phyloP scores from a whole-genome alignment of 2,113 vertebrate genomes.

The Varanus salvator region DNA sequence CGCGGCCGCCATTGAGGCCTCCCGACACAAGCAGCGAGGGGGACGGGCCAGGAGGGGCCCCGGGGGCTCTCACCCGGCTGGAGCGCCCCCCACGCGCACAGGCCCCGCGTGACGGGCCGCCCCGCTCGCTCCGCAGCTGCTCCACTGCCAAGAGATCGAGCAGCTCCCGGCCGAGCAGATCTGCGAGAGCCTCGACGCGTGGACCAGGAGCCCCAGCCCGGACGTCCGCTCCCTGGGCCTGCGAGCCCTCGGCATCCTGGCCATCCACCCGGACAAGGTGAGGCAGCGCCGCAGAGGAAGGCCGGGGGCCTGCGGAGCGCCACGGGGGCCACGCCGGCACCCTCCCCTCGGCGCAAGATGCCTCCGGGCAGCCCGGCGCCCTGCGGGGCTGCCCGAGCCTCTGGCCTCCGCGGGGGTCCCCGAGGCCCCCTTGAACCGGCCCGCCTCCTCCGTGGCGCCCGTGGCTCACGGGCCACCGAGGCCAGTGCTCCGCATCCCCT shows the following conservation, averaged over 20 bases:
- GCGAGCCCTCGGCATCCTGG: slow-evolving; percentile 22
- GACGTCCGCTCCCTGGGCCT: slow-evolving; percentile 13
- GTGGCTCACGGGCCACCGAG: neutral
- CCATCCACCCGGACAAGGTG: slow-evolving; percentile 37
- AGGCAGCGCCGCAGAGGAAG: neutral
- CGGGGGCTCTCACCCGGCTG: too few species aligned
- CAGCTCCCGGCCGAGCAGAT: neutral
- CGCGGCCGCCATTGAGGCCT: too few species aligned
- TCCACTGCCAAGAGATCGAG: slow-evolving; percentile 21
- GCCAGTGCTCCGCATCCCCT: neutral
- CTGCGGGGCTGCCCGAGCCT: too few species aligned
- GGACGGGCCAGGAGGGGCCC: too few species aligned
- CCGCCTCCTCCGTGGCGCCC: neutral
- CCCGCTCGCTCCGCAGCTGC: neutral
- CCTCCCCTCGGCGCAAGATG: too few species aligned
- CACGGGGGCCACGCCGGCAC: too few species aligned
- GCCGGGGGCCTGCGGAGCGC: neutral
- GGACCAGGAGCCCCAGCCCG: neutral
- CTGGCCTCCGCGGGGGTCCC: too few species aligned
- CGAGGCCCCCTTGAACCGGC: too few species aligned
- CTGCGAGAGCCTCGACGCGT: neutral
- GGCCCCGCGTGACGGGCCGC: too few species aligned
- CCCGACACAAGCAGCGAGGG: too few species aligned
- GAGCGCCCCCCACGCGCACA: too few species aligned
- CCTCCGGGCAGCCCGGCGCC: too few species aligned